Evolutionary conservation across 2,113 vertebrate species (phyloP), one percentile per base, ranked within the genome.

Genomic region (Carassius gibelio): DNA sequence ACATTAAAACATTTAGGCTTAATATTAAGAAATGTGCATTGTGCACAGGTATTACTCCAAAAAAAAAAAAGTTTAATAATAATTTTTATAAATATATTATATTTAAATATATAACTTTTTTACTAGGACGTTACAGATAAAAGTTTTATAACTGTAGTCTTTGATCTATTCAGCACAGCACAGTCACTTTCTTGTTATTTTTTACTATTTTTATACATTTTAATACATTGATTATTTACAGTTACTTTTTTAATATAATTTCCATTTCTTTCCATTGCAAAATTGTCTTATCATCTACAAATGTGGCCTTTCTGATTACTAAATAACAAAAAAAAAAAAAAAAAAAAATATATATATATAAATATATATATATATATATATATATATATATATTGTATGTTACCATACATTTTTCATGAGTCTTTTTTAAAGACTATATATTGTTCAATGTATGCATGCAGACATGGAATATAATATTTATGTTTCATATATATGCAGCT

Each of bases 401-500:
- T 76, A 55, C 48, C 2, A 55, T 76, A 2, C 0, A 34, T 55
- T 75, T 1, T 75, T 52, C 13, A 52, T 52, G 52, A 30, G 13
- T 26, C 21, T 50, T 15, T 15, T 26, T 15, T 4, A 21, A 77
- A 59, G 57, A 34, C 52, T 10, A 21, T 57, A 36, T 57, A 57
- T 34, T 59, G 75, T 78, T 34, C 55, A 64, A 26, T 80, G 55
- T 62, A 79, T 79, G 19, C 57, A 62, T 75, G 42, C 26, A 57
- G 14, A 34, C 9, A 21, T 1, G 0, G 38, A 8, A 81, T 81
- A 66, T 81, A 81, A 81, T 66, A 81, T 81, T 81, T 17, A 81
- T 68, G 62, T 48, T 13, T 68, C 15, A 81, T 81, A 68, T 81
- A 81, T 81, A 68, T 81, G 79, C 79, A 81, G 61, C 79, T 66